Evolutionary conservation across 2,797 vertebrate genomes (phyloP).

Genomic region (Phalloptychus januarius): DNA sequence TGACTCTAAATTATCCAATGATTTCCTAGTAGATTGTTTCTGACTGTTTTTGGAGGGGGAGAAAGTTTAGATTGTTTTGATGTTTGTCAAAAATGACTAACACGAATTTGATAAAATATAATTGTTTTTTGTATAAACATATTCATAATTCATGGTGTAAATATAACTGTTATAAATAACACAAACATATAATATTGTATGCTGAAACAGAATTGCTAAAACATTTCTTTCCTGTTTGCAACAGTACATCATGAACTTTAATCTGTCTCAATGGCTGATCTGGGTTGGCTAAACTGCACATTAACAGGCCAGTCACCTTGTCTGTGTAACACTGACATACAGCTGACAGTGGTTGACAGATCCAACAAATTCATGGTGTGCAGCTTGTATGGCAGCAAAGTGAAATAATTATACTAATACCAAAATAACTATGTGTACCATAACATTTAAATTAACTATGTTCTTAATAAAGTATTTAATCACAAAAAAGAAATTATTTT

Average conservation of each 20-base stretch:
- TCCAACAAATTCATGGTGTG: neutral
- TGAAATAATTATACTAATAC: neutral
- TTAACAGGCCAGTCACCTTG: neutral
- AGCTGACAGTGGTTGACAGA: neutral
- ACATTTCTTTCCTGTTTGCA: neutral
- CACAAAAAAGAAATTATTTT: neutral
- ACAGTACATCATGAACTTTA: neutral
- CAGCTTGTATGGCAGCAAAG: neutral
- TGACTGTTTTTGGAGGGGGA: neutral
- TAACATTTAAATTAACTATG: neutral
- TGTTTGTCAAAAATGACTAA: neutral
- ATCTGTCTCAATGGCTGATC: neutral
- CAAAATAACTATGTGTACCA: neutral
- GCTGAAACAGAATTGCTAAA: neutral
- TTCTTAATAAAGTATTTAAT: neutral
- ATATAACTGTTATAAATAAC: neutral
- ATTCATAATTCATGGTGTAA: neutral
- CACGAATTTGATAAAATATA: neutral
- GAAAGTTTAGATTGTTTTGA: neutral
- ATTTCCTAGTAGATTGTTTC: neutral
- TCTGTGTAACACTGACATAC: neutral
- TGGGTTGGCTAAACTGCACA: neutral
- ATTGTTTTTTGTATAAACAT: neutral
- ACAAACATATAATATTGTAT: neutral
- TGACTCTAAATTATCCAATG: slow-evolving; percentile 49